Evolutionary conservation across 2,888 invertebrate species (phyloP), one percentile per base, ranked within the genome.

Genomic region (Drosophila tripunctata): DNA sequence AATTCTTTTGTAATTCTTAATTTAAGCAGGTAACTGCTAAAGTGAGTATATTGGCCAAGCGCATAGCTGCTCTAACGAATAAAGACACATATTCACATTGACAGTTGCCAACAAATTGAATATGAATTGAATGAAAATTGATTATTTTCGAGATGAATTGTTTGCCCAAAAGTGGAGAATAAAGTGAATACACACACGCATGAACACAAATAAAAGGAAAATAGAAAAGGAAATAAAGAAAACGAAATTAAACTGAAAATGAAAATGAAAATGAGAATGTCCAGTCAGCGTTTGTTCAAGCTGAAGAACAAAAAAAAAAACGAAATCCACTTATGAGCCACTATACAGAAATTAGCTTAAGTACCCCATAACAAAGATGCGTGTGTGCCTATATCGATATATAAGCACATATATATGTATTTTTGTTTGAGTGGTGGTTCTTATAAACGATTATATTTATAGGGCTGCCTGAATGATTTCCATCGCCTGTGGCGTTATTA

Each of bases 61-160:
- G 24, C 41, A 33, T 3, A 22, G 41, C 27, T 19, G 31, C 21
- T 31, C 21, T 50, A 38, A 44, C 10, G 44, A 63, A 15, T 35
- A 21, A 7, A 3, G 10, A 27, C 27, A 8, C 17, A 17, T 19
- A 69, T 50, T 27, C 15, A 12, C n/a, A 33, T 47, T 65, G 70
- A 55, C 70, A 69, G 45, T 48, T 22, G 19, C n/a, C 3, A 64
- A 43, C 48, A 30, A 70, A 70, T 70, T 70, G 65, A 60, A 69
- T 60, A 55, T 60, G 65, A 70, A 70, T 70, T 56, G 44, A 54
- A 70, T 65, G 14, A 35, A 52, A 70, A 65, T 70, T 52, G 70
- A 65, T 70, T 69, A 31, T 48, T 60, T 56, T 65, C 47, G 24
- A 36, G 12, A 58, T 5, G 47, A 57, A 58, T 58, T 65, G 65